Percentiles rank a stretch among this genome's conserved stretches.
These are phyloP conservation scores for Drosophila leontia DNA, from an alignment of 1,140 invertebrate species.

Conservation along the genomic window DNA sequence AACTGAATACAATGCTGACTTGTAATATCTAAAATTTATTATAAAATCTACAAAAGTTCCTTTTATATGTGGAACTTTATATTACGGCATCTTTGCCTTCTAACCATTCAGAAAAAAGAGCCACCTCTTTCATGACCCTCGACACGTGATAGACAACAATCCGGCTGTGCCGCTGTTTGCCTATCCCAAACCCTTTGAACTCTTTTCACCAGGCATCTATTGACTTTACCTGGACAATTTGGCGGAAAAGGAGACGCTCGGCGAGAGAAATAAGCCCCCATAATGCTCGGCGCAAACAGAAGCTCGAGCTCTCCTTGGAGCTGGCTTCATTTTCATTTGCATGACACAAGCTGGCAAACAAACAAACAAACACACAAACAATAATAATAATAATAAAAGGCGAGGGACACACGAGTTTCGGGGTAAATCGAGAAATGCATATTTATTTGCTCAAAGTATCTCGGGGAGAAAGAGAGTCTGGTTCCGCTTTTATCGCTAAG, in stretches of 20 bases:
- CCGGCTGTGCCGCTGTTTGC: constrained; percentile 3
- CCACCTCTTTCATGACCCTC: constrained; percentile 1
- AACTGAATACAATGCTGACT: no score
- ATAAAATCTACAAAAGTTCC: background rate
- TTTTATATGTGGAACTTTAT: background rate
- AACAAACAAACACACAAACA: constrained; percentile 24
- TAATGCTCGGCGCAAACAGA: constrained; percentile 43
- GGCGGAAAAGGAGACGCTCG: constrained; percentile 15
- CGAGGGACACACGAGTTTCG: constrained; percentile 6
- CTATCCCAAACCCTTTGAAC: constrained; percentile 26
- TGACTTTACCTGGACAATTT: constrained; percentile 54
- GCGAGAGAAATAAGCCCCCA: constrained; percentile 44
- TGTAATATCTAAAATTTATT: background rate
- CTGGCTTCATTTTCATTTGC: constrained; percentile 71
- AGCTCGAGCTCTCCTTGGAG: constrained; percentile 24
- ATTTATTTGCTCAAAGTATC: constrained; percentile 79
- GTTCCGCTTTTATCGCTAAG: constrained; percentile 56
- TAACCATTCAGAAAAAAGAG: constrained; percentile 1
- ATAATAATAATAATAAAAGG: constrained; percentile 41
- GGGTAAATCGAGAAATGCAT: constrained; percentile 71
- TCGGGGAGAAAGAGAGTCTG: constrained; percentile 43
- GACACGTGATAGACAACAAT: constrained; percentile 30
- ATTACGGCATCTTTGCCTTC: background rate
- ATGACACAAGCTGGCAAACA: constrained; percentile 57
- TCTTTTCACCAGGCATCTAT: constrained; percentile 41